Evolutionary conservation across 2,888 invertebrate species (phyloP).

Genomic region (Cepaea hortensis): DNA sequence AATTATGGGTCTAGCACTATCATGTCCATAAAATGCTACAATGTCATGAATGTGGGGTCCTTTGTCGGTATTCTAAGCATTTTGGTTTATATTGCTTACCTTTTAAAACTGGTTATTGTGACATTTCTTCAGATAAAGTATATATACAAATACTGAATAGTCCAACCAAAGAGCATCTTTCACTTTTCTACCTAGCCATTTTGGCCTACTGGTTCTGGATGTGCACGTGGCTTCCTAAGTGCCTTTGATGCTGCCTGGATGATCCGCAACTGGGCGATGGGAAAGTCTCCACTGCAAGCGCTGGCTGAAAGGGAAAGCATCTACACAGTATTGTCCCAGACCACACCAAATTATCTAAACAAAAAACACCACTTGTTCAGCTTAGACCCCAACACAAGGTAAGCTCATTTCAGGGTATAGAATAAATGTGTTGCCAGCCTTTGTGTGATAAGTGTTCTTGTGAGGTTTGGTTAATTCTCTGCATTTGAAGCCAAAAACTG

Average conservation of each 20-base stretch:
- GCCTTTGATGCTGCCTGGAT: slow-evolving; percentile 98
- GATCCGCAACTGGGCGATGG: slow-evolving; percentile 87
- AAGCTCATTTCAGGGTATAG: slow-evolving; percentile 71
- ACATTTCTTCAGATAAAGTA: too few relatives aligned
- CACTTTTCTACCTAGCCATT: slow-evolving; percentile 80
- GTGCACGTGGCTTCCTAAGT: slow-evolving; percentile 96
- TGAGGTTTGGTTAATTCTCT: too few relatives aligned
- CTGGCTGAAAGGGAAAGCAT: slow-evolving; percentile 96
- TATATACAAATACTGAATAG: too few relatives aligned
- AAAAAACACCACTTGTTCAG: slow-evolving; percentile 84
- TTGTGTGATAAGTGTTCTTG: background rate
- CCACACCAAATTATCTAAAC: slow-evolving; percentile 95
- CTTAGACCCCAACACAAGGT: slow-evolving; percentile 80
- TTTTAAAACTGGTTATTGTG: too few relatives aligned
- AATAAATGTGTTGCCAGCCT: background rate
- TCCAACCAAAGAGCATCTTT: too few relatives aligned
- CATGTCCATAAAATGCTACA: too few relatives aligned
- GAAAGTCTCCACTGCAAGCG: slow-evolving; percentile 85
- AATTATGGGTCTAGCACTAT: too few relatives aligned
- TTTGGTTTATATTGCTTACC: too few relatives aligned
- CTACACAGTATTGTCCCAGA: slow-evolving; percentile 91
- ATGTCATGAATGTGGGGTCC: too few relatives aligned
- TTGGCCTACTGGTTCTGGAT: slow-evolving; percentile 99
- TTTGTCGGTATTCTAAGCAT: too few relatives aligned
- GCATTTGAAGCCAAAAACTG: too few relatives aligned